phyloP scores from a whole-genome alignment of 2,113 vertebrate genomes.

The Lagopus leucura region DNA sequence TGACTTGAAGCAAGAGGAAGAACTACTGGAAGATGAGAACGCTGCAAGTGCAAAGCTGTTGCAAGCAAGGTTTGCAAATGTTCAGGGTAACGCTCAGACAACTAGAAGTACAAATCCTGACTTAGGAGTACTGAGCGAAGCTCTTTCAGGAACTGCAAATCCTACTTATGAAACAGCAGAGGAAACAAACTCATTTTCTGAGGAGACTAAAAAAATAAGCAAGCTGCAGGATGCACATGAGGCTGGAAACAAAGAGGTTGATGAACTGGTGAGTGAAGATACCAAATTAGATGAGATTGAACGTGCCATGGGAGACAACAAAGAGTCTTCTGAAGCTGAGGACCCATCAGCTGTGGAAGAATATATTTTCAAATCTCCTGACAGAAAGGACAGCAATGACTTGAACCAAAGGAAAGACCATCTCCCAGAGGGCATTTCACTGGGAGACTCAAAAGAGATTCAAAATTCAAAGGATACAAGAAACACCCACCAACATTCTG shows the following conservation, averaged over 20 bases:
- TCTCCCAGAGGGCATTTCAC: background rate
- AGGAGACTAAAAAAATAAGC: background rate
- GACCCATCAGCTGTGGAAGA: background rate
- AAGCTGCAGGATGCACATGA: background rate
- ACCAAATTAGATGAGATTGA: background rate
- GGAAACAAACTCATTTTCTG: background rate
- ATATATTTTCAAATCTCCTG: background rate
- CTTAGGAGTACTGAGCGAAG: background rate
- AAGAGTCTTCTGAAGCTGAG: background rate
- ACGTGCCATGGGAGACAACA: background rate
- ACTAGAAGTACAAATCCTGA: background rate
- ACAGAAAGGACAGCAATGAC: background rate
- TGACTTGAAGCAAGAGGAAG: slow-evolving; percentile 10
- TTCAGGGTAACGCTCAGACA: background rate
- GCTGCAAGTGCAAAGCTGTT: slow-evolving; percentile 75
- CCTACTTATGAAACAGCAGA: background rate
- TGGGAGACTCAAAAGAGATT: background rate
- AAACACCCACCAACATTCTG: background rate
- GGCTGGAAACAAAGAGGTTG: background rate
- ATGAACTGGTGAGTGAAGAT: background rate
- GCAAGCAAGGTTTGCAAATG: background rate
- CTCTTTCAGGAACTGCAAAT: background rate
- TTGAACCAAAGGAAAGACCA: background rate
- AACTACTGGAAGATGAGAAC: slow-evolving; percentile 93
- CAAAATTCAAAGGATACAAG: background rate